Evolutionary conservation across 2,113 vertebrate species (phyloP).

Genomic region (Anthoscopus minutus): DNA sequence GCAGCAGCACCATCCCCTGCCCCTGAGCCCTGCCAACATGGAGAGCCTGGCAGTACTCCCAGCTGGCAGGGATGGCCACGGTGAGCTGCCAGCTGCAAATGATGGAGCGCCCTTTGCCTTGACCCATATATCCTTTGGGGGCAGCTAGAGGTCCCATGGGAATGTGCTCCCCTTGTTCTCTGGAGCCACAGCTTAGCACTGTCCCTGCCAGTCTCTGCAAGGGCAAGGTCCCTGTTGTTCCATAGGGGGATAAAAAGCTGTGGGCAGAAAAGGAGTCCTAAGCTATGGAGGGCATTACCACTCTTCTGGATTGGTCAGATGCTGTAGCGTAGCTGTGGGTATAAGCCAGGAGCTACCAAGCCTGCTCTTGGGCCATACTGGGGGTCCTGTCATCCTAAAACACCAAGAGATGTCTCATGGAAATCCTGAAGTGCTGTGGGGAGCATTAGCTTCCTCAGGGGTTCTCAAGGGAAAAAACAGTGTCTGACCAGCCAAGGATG

Average conservation of each 20-base stretch:
- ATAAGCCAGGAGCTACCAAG: not conserved
- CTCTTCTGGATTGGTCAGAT: not conserved
- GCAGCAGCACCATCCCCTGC: slow-evolving; percentile 70
- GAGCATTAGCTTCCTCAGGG: not conserved
- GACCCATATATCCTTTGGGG: slow-evolving; percentile 88
- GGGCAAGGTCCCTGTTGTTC: not conserved
- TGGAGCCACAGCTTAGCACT: not conserved
- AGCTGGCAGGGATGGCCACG: slow-evolving; percentile 73
- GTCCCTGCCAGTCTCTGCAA: accelerated
- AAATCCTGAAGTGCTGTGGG: not conserved
- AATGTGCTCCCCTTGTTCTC: not conserved
- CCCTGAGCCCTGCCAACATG: slow-evolving; percentile 47
- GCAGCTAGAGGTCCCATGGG: not conserved
- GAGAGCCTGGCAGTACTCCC: slow-evolving; percentile 72
- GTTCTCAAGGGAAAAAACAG: not conserved
- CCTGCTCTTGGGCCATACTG: not conserved
- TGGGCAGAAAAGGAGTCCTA: not conserved
- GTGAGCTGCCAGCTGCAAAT: slow-evolving; percentile 65
- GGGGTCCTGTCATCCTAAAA: not conserved
- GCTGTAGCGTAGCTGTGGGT: not conserved
- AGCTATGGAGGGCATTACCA: not conserved
- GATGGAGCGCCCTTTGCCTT: slow-evolving; percentile 73
- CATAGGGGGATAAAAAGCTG: not conserved
- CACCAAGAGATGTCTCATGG: not conserved
- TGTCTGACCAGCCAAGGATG: not conserved